A percentile compares a stretch with the other conserved stretches of the same genome.
phyloP scores from a whole-genome alignment of 2,888 invertebrate genomes.

The Agrenia bidenticulata region DNA sequence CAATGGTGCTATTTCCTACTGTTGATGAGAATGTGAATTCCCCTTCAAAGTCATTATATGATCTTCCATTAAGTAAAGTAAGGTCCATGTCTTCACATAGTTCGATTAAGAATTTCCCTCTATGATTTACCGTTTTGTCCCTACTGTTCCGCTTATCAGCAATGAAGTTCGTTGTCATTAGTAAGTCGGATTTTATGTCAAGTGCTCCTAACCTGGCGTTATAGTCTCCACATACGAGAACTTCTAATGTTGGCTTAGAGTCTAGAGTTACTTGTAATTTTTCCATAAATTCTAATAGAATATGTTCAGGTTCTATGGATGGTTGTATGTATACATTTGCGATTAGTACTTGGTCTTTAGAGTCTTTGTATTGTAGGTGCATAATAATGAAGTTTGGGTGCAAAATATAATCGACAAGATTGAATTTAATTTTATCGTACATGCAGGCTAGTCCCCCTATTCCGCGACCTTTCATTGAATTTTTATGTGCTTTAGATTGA shows the following conservation, averaged over 20 bases:
- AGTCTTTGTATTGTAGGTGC: no score
- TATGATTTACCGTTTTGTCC: neutral
- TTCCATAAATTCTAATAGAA: no score
- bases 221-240: slow-evolving; percentile 10
- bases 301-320: no score
- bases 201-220: neutral
- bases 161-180: neutral
- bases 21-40: neutral
- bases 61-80: slow-evolving; percentile 1
- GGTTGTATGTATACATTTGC: no score
- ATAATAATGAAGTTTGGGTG: no score
- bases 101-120: slow-evolving; percentile 1
- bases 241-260: no score
- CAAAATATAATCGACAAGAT: no score
- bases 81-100: neutral
- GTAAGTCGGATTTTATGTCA: neutral
- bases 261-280: no score
- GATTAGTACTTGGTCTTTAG: no score
- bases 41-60: no score
- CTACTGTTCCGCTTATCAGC: neutral
- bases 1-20: neutral
- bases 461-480: neutral
- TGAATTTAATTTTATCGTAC: no score
- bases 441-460: no score
- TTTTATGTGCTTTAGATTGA: neutral